phyloP scores from a whole-genome alignment of 2,113 vertebrate genomes.

The Bungarus multicinctus region DNA sequence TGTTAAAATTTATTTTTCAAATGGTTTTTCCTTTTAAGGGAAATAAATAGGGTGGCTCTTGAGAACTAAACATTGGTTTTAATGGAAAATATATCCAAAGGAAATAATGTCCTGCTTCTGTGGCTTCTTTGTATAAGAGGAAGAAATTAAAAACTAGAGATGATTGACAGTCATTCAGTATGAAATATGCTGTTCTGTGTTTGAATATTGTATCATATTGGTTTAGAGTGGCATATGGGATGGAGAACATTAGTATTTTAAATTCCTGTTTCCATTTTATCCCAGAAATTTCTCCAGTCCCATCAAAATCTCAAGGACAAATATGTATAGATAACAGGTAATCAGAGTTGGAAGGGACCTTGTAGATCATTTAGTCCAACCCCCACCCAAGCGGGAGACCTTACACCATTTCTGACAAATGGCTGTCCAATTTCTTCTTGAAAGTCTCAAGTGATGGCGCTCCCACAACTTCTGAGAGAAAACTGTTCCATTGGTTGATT shows the following conservation, averaged over 20 bases:
- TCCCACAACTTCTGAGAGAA: too few species aligned
- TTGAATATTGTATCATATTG: not conserved
- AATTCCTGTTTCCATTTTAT: not conserved
- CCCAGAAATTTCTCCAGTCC: not conserved
- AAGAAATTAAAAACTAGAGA: not conserved
- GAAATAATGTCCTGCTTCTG: not conserved
- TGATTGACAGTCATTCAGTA: too few species aligned
- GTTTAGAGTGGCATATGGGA: not conserved
- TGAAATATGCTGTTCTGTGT: not conserved
- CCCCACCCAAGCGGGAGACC: too few species aligned
- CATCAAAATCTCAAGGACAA: not conserved
- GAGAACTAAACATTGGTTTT: not conserved
- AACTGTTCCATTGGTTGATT: too few species aligned
- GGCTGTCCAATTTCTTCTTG: too few species aligned
- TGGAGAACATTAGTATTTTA: not conserved
- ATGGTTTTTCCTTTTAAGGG: not conserved
- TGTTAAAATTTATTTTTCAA: not conserved
- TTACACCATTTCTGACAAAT: too few species aligned
- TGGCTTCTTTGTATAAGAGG: not conserved
- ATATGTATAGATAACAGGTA: not conserved
- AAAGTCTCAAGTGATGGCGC: too few species aligned
- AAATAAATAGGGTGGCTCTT: not conserved
- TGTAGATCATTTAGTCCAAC: too few species aligned
- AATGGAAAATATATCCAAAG: not conserved
- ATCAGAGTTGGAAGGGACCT: too few species aligned